Evolutionary conservation across 2,797 vertebrate species (phyloP), one percentile per base, ranked within the genome.

Genomic region (Todus mexicanus): DNA sequence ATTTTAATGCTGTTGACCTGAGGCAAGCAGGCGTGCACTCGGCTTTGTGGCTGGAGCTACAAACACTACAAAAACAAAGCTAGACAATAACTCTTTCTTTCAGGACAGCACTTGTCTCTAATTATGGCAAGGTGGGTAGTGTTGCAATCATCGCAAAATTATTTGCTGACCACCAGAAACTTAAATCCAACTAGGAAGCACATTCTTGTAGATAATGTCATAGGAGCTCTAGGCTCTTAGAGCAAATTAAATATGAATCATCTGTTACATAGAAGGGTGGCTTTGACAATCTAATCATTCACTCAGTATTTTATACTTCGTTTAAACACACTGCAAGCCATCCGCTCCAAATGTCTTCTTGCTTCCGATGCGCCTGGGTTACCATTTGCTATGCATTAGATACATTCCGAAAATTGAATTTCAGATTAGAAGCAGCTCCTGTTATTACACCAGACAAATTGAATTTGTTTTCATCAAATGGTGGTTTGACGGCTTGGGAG

Each of bases 51-150:
- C 74, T 64, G 70, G 81, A 91, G 93, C 95, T 87, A 88, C 93
- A 95, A 96, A 81, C 89, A 84, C 64, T 95, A 43, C 54, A 25
- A 66, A 90, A 95, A 81, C 93, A 94, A 95, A 91, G 84, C 38
- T 18, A 86, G 78, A 94, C 92, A 95, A 81, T 86, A 93, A 92
- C 26, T 85, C 92, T 75, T 84, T 94, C 89, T 87, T 93, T 88
- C 93, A 95, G 95, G 91, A 96, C 73, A 81, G 95, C 88, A 76
- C 95, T 95, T 91, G 89, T 90, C 93, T 87, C 90, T 84, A 88
- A 91, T 95, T 93, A 82, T 21, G 64, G 84, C 87, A 61, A 96
- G 94, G 92, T 87, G 84, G 71, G 73, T 86, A 76, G 73, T 15
- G 47, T 15, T 93, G 85, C 31, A 93, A 71, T 95, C 92, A 90